Base-by-base conservation (phyloP, 2,113 vertebrate species). In the Ptilorrhoa leucosticta region DNA sequence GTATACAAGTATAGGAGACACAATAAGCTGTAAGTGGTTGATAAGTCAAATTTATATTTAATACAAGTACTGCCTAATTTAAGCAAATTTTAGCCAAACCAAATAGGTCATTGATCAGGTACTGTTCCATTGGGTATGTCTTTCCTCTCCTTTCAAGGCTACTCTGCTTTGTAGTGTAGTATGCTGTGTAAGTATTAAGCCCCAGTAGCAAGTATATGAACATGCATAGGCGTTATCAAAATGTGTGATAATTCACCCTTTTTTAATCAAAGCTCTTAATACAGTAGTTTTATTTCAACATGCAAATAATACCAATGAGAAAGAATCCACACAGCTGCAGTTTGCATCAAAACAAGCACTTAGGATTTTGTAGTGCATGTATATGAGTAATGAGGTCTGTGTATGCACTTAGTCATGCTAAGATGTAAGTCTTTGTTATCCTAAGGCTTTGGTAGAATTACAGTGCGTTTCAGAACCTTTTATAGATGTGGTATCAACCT, bases 191-290 rank as follows among this genome's bases (percentile, higher is more conserved):
- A 37, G 4, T n/a, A 19, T 64, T 37, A 54, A 94, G 13, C 3
- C 6, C 2, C 24, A n/a, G 4, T 65, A 42, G 11, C 7, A 50
- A 4, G 1, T 37, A 15, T 1, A 6, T 17, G 4, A 35, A 26
- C 13, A 44, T 33, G n/a, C 30, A 47, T 28, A 48, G 15, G 6
- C 26, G 24, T 85, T 57, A 57, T 37, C 28, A 72, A 87, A 92
- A 66, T 63, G 33, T 16, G 10, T 44, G 23, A 47, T 63, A 33
- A 8, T n/a, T 70, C 80, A 3, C 5, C 11, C 2, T 39, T 75
- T 89, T 65, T 75, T 1, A 53, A 63, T 45, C 39, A 85, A 69
- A 68, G 5, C 1, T 58, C 82, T 93, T 45, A 48, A 39, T 47
- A 10, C 9, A 35, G 8, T 14, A 33, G 8, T 72, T 89, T 83